Base-by-base conservation (phyloP, 2,113 vertebrate species). In the Vulpes ferrilata region DNA sequence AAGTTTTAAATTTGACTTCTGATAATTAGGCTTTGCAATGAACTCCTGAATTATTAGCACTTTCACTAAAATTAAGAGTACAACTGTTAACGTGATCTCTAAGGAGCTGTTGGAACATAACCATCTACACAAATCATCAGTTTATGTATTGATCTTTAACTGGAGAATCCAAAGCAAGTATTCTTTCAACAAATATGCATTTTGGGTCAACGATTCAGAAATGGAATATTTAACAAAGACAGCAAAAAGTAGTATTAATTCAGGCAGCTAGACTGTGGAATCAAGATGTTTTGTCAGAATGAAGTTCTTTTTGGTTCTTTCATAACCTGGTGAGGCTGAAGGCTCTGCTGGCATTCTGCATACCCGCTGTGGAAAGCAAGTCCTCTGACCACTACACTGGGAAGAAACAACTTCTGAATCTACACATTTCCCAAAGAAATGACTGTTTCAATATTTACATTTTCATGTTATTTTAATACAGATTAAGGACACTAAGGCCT, bases 1-100 rank as follows among this genome's bases (percentile, higher is more conserved):
- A 59, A 59, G n/a, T 95, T 64, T 83, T 65, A 92, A 64, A 93
- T 48, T 30, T 69, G 35, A 92, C 35, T 90, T 89, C 62, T 35
- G 16, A 22, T n/a, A 87, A 93, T 43, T 27, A 60, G 60, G 74
- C 35, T 82, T 76, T 82, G 38, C 48, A 62, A 67, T 48, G n/a
- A 84, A 73, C 51, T 74, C 62, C n/a, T 86, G 30, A 86, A 53
- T 79, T 65, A 76, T 10, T 55, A 90, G 16, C 48, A 96, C 35
- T 71, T 80, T 35, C 82, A 93, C 17, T 85, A 86, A 88, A 90
- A 78, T 74, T 60, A 59, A 62, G 38, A 76, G 22, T 8, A 73
- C 27, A 95, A 38, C 5, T 17, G 30, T 22, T 57, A 78, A 67
- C 43, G 53, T 19, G 30, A 27, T 73, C 67, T 43, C 74, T 38